Evolutionary conservation across 2,113 vertebrate genomes (phyloP).

Genomic region (Nyctereutes procyonoides): DNA sequence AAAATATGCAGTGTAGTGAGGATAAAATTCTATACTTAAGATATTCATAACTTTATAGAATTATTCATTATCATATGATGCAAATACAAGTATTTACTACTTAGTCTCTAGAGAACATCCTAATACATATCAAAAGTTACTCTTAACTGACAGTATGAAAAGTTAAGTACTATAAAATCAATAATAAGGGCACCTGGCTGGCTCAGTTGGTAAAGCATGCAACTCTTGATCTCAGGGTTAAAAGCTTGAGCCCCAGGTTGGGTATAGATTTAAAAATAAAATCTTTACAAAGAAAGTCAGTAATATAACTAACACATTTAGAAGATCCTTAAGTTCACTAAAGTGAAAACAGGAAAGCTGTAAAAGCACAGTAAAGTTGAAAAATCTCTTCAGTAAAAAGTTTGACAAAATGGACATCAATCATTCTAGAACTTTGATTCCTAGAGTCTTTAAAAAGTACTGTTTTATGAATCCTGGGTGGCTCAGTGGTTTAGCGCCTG

Average conservation of each 20-base stretch:
- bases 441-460: not conserved
- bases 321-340: not conserved
- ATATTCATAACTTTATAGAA: not conserved
- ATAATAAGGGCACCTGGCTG: not conserved
- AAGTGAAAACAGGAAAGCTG: not conserved
- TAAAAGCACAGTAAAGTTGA: not conserved
- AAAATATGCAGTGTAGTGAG: not conserved
- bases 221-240: not conserved
- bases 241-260: not conserved
- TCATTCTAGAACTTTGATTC: not conserved
- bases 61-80: not conserved
- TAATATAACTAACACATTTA: not conserved
- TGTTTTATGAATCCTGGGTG: not conserved
- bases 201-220: not conserved
- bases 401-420: not conserved
- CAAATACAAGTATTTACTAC: not conserved
- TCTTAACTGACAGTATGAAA: constrained; percentile 3
- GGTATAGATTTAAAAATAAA: not conserved
- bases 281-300: not conserved
- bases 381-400: constrained; percentile 37
- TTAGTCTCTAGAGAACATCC: constrained; percentile 29
- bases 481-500: too few species aligned
- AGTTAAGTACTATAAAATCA: not conserved
- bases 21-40: constrained; percentile 51
- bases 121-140: not conserved